phyloP scores from a whole-genome alignment of 2,797 vertebrate species.

The Typhlichthys eigenmanni region DNA sequence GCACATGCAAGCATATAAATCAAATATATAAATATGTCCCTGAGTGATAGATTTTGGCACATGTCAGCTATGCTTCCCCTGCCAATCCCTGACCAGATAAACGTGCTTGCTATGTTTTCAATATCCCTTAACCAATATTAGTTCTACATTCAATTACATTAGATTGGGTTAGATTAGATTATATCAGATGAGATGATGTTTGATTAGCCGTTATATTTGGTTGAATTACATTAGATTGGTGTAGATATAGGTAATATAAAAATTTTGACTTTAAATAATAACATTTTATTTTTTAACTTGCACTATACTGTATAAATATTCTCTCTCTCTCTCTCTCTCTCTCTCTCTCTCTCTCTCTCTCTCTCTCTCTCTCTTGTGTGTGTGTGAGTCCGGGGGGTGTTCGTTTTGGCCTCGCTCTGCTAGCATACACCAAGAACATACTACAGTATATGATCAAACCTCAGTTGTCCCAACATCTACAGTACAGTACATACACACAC shows the following conservation, averaged over 20 bases:
- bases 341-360: not conserved
- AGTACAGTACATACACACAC: not conserved
- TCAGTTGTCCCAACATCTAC: not conserved
- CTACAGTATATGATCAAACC: no score
- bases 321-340: slow-evolving; percentile 26
- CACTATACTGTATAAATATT: not conserved
- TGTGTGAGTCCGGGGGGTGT: not conserved
- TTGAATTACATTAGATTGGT: no score
- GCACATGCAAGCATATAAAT: not conserved
- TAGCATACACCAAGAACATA: no score
- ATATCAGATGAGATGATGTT: no score
- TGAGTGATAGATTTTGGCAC: not conserved
- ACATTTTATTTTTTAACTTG: not conserved
- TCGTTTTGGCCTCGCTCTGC: no score
- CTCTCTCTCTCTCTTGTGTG: slow-evolving; percentile 1
- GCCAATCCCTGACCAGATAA: not conserved
- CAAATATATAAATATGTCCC: slow-evolving; percentile 2
- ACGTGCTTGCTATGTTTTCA: not conserved
- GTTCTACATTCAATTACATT: no score
- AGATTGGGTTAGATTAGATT: no score
- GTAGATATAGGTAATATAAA: no score
- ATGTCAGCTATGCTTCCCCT: not conserved
- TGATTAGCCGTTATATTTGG: no score
- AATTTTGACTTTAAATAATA: not conserved
- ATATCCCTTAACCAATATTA: no score